Evolutionary conservation across 2,113 vertebrate genomes (phyloP).

Genomic region (Hirundichthys speculiger): DNA sequence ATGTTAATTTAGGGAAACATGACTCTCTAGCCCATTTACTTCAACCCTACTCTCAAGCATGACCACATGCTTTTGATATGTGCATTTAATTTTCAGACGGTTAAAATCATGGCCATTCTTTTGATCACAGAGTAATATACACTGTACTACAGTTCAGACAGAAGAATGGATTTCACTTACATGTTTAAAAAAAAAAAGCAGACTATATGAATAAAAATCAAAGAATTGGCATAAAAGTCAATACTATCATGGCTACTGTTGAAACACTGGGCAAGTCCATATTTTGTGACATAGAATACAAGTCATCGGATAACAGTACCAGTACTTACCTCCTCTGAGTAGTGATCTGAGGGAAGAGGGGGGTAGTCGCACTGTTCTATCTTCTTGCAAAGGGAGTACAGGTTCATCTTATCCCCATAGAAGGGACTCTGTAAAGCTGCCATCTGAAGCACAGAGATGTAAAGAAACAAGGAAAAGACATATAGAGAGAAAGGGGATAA

Average conservation of each 20-base stretch:
- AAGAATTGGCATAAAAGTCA: slow-evolving; percentile 28
- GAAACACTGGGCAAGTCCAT: slow-evolving; percentile 30
- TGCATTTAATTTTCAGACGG: slow-evolving; percentile 62
- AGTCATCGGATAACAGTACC: neutral
- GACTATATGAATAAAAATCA: slow-evolving; percentile 44
- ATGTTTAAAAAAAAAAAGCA: slow-evolving; percentile 13
- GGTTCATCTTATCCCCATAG: slow-evolving; percentile 99
- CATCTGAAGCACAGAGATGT: slow-evolving; percentile 85
- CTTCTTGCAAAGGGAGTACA: slow-evolving; percentile 99
- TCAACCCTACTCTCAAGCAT: slow-evolving; percentile 42
- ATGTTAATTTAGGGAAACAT: slow-evolving; percentile 63
- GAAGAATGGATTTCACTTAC: slow-evolving; percentile 43
- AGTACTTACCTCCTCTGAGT: slow-evolving; percentile 91
- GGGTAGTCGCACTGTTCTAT: slow-evolving; percentile 99
- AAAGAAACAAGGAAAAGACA: slow-evolving; percentile 16
- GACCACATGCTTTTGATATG: slow-evolving; percentile 74
- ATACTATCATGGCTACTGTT: slow-evolving; percentile 7
- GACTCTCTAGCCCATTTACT: slow-evolving; percentile 59
- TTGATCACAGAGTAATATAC: slow-evolving; percentile 66
- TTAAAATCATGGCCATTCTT: slow-evolving; percentile 60
- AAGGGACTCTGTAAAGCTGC: slow-evolving; percentile 98
- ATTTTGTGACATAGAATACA: slow-evolving; percentile 7
- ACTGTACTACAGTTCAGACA: slow-evolving; percentile 29
- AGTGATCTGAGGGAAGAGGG: slow-evolving; percentile 98
- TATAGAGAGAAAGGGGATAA: neutral